Evolutionary conservation across 23 tunicate species (phyloP), one percentile per base, ranked within the genome.

Genomic region (Trididemnum clinides): DNA sequence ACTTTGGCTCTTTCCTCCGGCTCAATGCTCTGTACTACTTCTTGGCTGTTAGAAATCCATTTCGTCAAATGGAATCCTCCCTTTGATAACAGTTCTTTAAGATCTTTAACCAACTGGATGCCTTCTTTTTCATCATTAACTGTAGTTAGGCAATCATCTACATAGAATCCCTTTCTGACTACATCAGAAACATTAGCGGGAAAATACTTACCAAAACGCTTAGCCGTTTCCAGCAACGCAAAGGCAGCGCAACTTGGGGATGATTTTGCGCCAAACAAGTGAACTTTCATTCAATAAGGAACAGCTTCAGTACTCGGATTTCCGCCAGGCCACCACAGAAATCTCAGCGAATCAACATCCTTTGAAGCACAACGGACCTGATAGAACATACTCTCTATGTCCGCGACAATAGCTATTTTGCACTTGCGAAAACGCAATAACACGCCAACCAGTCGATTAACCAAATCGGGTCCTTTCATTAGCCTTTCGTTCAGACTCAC

Each of bases 381-480:
- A 29, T 84, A 50, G 27, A 71, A 84, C 81, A 84, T 84, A 15
- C 66, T 82, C 20, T 57, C 69, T 5, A 84, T 51, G 29, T 84
- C 81, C 5, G 71, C 79, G 0, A 50, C 32, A 57, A 84, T 21
- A 2, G 88, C 88, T 12, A 84, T 72, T 27, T 79, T 50, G 23
- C 73, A 38, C 0, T 57, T 50, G 0, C 88, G 81, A 80, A 84
- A 84, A 15, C 88, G 36, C 25, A 57, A 29, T 31, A 84, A 36
- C 3, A 72, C 82, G 23, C 49, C 79, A 0, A 84, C 34, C 44
- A 84, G 66, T 19, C 29, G 39, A 50, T 72, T 84, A 10, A 50
- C 75, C 88, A 84, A 49, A 31, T 84, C 82, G 4, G 82, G 88
- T 22, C 88, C 88, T 37, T 72, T 82, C 75, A 84, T 35, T 12